Conservation (phyloP, 2,888 invertebrate species). For the Anthophora plumipes region DNA sequence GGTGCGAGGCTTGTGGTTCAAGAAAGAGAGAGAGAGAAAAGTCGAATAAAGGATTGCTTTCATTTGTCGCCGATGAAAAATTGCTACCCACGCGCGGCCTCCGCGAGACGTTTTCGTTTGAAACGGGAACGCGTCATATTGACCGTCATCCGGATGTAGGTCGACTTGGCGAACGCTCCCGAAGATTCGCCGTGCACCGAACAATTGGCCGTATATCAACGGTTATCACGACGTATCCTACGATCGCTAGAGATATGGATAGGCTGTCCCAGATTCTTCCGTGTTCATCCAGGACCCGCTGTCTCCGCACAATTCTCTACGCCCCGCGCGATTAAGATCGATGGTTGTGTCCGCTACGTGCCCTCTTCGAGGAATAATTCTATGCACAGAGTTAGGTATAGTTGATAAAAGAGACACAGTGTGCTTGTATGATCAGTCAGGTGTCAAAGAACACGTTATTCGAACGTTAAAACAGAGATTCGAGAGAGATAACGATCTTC, state of each 20-base stretch:
- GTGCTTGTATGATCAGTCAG: too few relatives aligned
- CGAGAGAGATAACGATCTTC: too few relatives aligned
- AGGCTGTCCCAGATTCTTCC: slow-evolving; percentile 57
- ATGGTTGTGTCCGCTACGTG: slow-evolving; percentile 22
- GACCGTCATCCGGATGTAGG: slow-evolving; percentile 48
- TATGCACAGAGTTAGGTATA: slow-evolving; percentile 27
- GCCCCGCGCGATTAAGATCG: slow-evolving; percentile 48
- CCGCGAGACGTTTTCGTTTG: slow-evolving; percentile 9
- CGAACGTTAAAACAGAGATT: too few relatives aligned
- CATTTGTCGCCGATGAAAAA: slow-evolving; percentile 49
- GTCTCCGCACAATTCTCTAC: slow-evolving; percentile 58
- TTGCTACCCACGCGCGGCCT: slow-evolving; percentile 26
- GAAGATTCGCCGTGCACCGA: slow-evolving; percentile 39
- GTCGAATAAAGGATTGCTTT: slow-evolving; percentile 20
- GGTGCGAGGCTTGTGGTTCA: neutral
- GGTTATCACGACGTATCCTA: slow-evolving; percentile 53
- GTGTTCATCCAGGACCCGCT: slow-evolving; percentile 29
- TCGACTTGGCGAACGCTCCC: slow-evolving; percentile 35
- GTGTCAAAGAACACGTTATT: too few relatives aligned
- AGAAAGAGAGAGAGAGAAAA: too few relatives aligned
- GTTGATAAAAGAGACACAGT: too few relatives aligned
- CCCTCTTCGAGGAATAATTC: slow-evolving; percentile 31
- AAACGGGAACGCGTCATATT: slow-evolving; percentile 41
- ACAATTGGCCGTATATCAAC: slow-evolving; percentile 62
- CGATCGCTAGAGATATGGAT: slow-evolving; percentile 54